Conservation (phyloP, 2,797 vertebrate species). For the Rhinichthys osculus region DNA sequence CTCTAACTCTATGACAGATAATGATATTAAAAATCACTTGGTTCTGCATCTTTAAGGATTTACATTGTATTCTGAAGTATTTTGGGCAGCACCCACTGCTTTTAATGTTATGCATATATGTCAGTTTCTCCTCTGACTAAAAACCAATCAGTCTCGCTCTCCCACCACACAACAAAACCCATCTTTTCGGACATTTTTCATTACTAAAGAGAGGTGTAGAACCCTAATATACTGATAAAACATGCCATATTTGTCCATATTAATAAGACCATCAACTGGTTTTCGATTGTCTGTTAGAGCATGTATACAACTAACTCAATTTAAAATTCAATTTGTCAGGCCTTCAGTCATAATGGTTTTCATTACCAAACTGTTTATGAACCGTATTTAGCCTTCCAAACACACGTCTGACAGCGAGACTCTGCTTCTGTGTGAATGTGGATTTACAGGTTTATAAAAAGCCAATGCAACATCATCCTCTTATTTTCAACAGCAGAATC, state of each 20-base stretch:
- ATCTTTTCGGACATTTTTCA: background rate
- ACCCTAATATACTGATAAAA: background rate
- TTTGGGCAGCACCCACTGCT: background rate
- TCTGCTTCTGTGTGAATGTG: background rate
- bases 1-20: background rate
- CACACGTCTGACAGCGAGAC: background rate
- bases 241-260: background rate
- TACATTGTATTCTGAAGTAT: background rate
- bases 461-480: background rate
- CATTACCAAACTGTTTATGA: background rate
- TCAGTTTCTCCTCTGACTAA: background rate
- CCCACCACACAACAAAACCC: background rate
- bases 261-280: background rate
- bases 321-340: background rate
- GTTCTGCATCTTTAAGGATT: background rate
- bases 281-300: background rate
- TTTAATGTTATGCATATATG: background rate
- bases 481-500: background rate
- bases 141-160: background rate
- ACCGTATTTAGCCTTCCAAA: background rate
- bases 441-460: conserved; percentile 12
- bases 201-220: background rate
- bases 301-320: background rate
- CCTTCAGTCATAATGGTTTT: background rate
- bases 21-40: background rate